Evolutionary conservation across 2,888 invertebrate species (phyloP), one percentile per base, ranked within the genome.

Genomic region (Saturnia pavonia): DNA sequence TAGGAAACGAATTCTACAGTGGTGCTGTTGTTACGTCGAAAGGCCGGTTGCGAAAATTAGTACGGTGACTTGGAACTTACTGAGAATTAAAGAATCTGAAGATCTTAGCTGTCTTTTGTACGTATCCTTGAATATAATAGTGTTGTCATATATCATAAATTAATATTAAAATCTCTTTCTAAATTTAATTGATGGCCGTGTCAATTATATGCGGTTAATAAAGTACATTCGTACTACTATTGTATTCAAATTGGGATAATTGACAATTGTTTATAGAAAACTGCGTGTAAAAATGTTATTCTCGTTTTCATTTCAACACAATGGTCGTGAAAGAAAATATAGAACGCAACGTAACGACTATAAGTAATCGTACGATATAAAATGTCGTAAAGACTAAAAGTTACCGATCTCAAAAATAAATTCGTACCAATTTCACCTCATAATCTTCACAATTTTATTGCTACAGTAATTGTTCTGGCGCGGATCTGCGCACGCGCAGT

Each of bases 391-490:
- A 0, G n/a, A 4, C 16, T 68, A 48, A 68, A 68, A 34, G 19
- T 11, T 11, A 45, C n/a, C 14, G 16, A 25, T 34, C 45, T 54
- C 42, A 34, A 57, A 71, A 71, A 71, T 68, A 68, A 27, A 48
- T 54, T 40, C 45, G 57, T 45, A 63, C 60, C 70, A 68, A 70
- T 51, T 71, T 71, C 60, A 48, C 45, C 43, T 67, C 70, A 60
- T 72, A 43, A 70, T 51, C 48, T 70, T 43, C 22, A 14, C 67
- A 43, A 69, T 68, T 69, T 71, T 72, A 72, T 72, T 71, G 22
- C 25, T 67, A 42, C 9, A 68, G 69, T 72, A 72, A 72, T 72
- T 71, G 69, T 69, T 65, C 63, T 70, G 69, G 71, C 69, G 40
- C 68, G 22, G 16, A 69, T 25, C n/a, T 54, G 68, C 70, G 68